Conservation (phyloP, 2,113 vertebrate species). For the Pitta sordida region DNA sequence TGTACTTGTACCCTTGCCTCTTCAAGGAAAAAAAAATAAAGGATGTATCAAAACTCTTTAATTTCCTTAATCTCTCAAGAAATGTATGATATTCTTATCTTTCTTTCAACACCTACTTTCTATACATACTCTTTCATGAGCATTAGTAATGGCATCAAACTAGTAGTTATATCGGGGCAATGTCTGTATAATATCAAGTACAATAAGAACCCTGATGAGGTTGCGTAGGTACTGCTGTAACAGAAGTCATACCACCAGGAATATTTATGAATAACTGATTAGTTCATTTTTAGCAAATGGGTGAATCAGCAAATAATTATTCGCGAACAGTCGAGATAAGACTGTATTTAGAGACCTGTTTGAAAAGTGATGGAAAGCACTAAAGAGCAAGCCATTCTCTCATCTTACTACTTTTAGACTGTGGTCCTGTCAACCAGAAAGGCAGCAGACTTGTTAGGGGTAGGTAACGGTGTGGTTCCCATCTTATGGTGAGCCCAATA, state of each 20-base stretch:
- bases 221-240: background rate
- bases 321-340: no score
- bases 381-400: background rate
- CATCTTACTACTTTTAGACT: background rate
- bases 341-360: background rate
- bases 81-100: background rate
- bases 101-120: background rate
- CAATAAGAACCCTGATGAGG: background rate
- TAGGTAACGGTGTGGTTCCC: background rate
- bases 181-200: background rate
- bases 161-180: background rate
- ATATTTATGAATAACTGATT: no score
- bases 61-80: background rate
- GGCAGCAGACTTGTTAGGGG: background rate
- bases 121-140: background rate
- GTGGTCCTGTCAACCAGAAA: background rate
- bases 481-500: rapidly evolving
- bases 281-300: no score
- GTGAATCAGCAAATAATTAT: no score
- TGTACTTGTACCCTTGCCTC: background rate
- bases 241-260: background rate
- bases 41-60: background rate
- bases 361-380: background rate
- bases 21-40: background rate
- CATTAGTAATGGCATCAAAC: background rate